Base-by-base conservation (phyloP, 2,888 invertebrate genomes). In the Andricus curvator region DNA sequence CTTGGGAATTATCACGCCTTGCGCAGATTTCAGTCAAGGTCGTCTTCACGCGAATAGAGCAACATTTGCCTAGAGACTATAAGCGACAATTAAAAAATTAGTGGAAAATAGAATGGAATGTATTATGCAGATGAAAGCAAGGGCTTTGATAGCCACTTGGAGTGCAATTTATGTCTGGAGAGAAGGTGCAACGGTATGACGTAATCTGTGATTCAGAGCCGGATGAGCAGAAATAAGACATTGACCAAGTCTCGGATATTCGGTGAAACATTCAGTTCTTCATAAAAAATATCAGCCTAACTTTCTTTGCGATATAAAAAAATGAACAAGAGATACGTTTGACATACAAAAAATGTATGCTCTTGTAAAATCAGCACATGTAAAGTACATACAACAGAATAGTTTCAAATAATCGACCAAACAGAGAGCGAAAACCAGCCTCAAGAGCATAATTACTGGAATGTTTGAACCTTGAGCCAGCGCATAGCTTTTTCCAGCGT, bases 201-300 rank as follows among this genome's bases (percentile, higher is more conserved):
- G 82, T 81, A 85, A 84, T 79, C 78, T 67, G 81, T 82, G 82
- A 82, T 84, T 82, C 81, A 84, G 83, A 83, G 82, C 80, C 78
- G 80, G 82, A 83, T 83, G 82, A 67, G 78, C 80, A 78, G 78
- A 74, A 70, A 70, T 70, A 81, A 82, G 80, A 80, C 81, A 80
- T 81, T 79, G 82, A 83, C 83, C 82, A 81, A 84, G 82, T 79
- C 80, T 78, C 60, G 68, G 78, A 77, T 80, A 78, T 80, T 79
- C 78, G 64, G 74, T 60, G n/a, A 22, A 60, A 48, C 17, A 6
- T 48, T 44, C 44, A 15, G 15, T 11, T 60, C 22, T 60, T 4
- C 11, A 11, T 60, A 22, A 11, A 60, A 11, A 60, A 13, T 22
- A 60, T 60, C 60, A 60, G 60, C 60, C 60, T 22, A 60, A 60